Evolutionary conservation across 2,888 invertebrate species (phyloP), one percentile per base, ranked within the genome.

Genomic region (Drosophila formosana): DNA sequence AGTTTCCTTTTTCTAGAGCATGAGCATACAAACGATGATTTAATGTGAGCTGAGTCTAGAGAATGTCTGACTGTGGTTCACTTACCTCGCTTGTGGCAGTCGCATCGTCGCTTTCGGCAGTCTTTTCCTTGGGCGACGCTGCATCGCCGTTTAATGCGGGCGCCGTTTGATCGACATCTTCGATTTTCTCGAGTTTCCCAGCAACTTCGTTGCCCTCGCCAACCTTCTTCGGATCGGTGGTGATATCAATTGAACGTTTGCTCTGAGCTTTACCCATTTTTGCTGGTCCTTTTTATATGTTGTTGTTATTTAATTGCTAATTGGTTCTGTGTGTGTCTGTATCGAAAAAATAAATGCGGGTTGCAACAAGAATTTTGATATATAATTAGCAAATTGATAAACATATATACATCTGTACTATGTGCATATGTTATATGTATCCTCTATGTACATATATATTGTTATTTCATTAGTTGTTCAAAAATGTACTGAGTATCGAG

Each of bases 221-320:
- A 93, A 94, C 91, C 93, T 95, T 94, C 66, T 90, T 90, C 64
- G 90, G 84, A 88, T 95, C 95, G 92, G 96, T 96, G 88, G 95
- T 95, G 93, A 96, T 96, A 92, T 96, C 96, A 93, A 96, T 96
- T 90, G 96, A 97, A 93, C 96, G 95, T 93, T 96, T 96, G 93
- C 96, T 96, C 94, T 96, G 96, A 94, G 95, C 95, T 93, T 95
- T 96, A 94, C 96, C 96, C 96, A 97, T 97, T 92, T 77, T 65
- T 78, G 60, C 52, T 77, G 71, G 53, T 83, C 66, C 78, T 78
- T 60, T 62, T 67, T 85, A 7, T 30, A 5, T 28, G 28, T 30
- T 30, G 4, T 30, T 37, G 37, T 37, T 37, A 37, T n/a, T 37
- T 11, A 78, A 93, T 97, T 45, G 57, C 83, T 88, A 80, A 79